Evolutionary conservation across 2,113 vertebrate species (phyloP), one percentile per base, ranked within the genome.

Genomic region (Centrocercus urophasianus): DNA sequence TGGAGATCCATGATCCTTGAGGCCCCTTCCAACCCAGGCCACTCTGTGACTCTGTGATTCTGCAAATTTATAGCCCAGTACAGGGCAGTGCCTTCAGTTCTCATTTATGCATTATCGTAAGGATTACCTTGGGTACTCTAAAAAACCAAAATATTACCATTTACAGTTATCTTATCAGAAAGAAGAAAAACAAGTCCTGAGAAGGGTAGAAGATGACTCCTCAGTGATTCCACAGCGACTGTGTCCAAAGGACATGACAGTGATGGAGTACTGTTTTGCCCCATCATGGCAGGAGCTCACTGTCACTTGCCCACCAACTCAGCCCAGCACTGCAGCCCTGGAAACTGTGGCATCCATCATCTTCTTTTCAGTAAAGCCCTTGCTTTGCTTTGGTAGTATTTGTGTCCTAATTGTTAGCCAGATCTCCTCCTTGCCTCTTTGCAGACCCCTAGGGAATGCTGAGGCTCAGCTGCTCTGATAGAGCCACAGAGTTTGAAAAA

Each of bases 381-480:
- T 0, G 13, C 50, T 72, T 61, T 57, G 11, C 40, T 54, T 70
- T 45, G 52, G n/a, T 27, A 34, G 18, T 56, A 34, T 48, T 34
- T 48, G 38, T n/a, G 8, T 20, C 56, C 0, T 63, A 63, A 63
- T 6, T 38, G 36, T 16, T 1, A 84, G 52, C 10, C 45, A 67
- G 7, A 28, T 57, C 54, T 63, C 0, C 0, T 22, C 15, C 42
- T 77, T 2, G 0, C 22, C n/a, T 84, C 57, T 5, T 22, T 38
- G 27, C 30, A 75, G 7, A n/a, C 3, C 7, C 11, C 10, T 8
- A 0, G 2, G 30, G 66, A 82, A 60, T 0, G 1, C 13, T 1
- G 3, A 82, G 38, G 34, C n/a, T 81, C 1, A 0, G 32, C 38
- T 77, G 48, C 65, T 48, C 32, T 34, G n/a, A 47, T 59, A 74